A percentile compares a stretch with the other conserved stretches of the same genome.
These are phyloP conservation scores for Microcebus ravelobensis DNA, from an alignment of 2,113 vertebrate species.

Conservation along the genomic window DNA sequence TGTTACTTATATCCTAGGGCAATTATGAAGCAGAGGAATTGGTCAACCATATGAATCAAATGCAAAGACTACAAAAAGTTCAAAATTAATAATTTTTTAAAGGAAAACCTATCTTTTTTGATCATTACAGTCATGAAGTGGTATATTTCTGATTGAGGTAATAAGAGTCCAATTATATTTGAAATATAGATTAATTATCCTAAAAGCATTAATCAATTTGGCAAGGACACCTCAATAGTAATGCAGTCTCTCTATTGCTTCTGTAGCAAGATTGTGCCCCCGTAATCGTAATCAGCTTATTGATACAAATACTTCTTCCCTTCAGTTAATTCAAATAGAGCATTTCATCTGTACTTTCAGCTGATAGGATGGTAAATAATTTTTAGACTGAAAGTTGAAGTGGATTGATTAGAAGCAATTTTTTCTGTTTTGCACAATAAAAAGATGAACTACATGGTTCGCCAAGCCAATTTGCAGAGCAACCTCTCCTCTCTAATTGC, in stretches of 20 bases:
- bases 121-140: constrained; percentile 59
- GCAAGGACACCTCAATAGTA: constrained; percentile 78
- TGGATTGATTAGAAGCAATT: constrained; percentile 89
- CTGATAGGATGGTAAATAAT: constrained; percentile 85
- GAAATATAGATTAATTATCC: constrained; percentile 85
- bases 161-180: constrained; percentile 77
- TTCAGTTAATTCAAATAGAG: constrained; percentile 85
- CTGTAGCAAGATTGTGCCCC: constrained; percentile 60
- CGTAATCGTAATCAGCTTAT: constrained; percentile 76
- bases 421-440: constrained; percentile 88
- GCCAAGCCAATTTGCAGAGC: constrained; percentile 88
- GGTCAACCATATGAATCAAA: constrained; percentile 40
- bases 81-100: constrained; percentile 61
- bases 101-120: constrained; percentile 48
- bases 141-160: constrained; percentile 75
- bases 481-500: constrained; percentile 92
- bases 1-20: background rate
- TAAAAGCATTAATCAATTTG: constrained; percentile 86
- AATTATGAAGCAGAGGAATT: background rate
- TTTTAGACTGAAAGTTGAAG: constrained; percentile 87
- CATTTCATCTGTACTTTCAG: constrained; percentile 81
- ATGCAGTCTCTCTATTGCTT: constrained; percentile 76
- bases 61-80: constrained; percentile 58
- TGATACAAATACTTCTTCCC: constrained; percentile 82
- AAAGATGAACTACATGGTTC: constrained; percentile 86